Percentiles rank a stretch among this genome's conserved stretches.
Conservation (phyloP, 2,113 vertebrate species). For the Peromyscus maniculatus region DNA sequence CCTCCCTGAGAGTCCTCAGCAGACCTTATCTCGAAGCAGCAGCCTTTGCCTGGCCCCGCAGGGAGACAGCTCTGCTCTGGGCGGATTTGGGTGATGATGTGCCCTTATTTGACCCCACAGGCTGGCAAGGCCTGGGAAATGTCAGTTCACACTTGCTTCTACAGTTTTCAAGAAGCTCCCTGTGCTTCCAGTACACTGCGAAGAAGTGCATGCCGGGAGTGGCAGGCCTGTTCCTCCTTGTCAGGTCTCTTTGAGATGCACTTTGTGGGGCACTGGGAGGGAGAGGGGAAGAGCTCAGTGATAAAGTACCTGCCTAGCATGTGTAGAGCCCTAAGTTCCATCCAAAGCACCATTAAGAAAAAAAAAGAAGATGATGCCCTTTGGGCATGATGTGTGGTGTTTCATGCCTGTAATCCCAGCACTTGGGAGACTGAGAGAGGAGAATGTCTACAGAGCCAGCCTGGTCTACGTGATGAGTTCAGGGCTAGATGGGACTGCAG, state of each 20-base stretch:
- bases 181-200: background rate
- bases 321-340: background rate
- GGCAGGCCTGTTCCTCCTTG: background rate
- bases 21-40: background rate
- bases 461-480: background rate
- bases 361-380: background rate
- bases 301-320: background rate
- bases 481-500: background rate
- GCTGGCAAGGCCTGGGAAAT: conserved; percentile 46
- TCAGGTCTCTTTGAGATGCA: background rate
- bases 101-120: conserved; percentile 41
- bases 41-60: background rate
- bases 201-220: background rate
- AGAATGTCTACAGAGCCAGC: background rate
- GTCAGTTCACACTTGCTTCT: conserved; percentile 29
- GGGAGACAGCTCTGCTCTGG: background rate
- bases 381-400: background rate
- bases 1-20: background rate
- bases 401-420: background rate
- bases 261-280: background rate
- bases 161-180: background rate
- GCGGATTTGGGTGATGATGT: background rate
- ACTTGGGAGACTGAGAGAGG: background rate
- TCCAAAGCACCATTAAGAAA: background rate
- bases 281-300: background rate